Evolutionary conservation across 2,797 vertebrate genomes (phyloP).

Genomic region (Australoheros facetus): DNA sequence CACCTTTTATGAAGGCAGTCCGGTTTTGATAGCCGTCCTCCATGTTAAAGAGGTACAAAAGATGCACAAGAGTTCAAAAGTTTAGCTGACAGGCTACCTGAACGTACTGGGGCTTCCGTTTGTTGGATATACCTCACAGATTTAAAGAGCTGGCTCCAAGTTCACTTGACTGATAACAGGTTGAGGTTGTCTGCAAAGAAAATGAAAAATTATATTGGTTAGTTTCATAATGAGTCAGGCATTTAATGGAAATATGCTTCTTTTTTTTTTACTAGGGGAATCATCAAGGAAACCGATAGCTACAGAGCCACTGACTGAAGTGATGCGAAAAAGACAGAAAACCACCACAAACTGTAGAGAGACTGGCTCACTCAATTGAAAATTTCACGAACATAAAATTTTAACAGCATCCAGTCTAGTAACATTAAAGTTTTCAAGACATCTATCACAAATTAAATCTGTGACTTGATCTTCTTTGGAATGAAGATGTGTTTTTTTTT

Average conservation of each 20-base stretch:
- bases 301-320: background rate
- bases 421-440: background rate
- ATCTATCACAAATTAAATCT: background rate
- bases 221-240: background rate
- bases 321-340: background rate
- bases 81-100: slow-evolving; percentile 27
- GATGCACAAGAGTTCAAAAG: slow-evolving; percentile 15
- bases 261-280: background rate
- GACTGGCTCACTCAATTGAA: background rate
- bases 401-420: background rate
- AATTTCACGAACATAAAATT: background rate
- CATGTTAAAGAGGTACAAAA: slow-evolving; percentile 77
- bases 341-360: background rate
- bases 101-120: slow-evolving; percentile 13
- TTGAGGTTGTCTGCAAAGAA: slow-evolving; percentile 39
- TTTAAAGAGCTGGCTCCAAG: background rate
- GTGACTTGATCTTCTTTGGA: background rate
- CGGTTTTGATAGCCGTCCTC: slow-evolving; percentile 95
- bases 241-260: background rate
- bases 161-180: slow-evolving; percentile 5
- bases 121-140: slow-evolving; percentile 29
- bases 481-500: too few relatives aligned
- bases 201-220: slow-evolving; percentile 3
- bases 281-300: background rate
- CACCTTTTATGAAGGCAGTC: slow-evolving; percentile 94